Conservation (phyloP, 2,888 invertebrate genomes). For the Entomobrya multifasciata region DNA sequence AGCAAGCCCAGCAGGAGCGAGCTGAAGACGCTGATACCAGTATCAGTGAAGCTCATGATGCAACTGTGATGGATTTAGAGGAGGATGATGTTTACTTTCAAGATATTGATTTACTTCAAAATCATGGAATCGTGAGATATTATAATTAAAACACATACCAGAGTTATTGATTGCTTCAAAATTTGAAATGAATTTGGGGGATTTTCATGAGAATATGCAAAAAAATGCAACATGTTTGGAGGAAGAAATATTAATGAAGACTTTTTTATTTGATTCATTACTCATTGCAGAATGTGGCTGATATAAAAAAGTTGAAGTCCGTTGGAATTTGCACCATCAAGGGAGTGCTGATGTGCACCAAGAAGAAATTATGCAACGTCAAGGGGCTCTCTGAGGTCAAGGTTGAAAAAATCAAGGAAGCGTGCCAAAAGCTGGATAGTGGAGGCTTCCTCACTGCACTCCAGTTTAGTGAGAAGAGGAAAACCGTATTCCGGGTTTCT, state of each 20-base stretch:
- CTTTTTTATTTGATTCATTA: background rate
- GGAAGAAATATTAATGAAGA: too few relatives aligned
- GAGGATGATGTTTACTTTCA: conserved; percentile 88
- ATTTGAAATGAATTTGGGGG: too few relatives aligned
- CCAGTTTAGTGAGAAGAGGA: conserved; percentile 87
- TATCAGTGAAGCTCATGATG: conserved; percentile 39
- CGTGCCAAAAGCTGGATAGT: conserved; percentile 85
- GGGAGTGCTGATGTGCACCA: conserved; percentile 90
- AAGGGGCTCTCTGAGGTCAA: conserved; percentile 90
- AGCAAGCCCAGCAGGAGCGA: conserved; percentile 30
- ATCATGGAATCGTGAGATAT: conserved; percentile 84
- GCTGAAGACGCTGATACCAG: conserved; percentile 79
- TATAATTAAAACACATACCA: too few relatives aligned
- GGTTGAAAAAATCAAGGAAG: conserved; percentile 91
- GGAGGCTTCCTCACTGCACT: conserved; percentile 88
- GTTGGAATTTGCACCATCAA: conserved; percentile 90
- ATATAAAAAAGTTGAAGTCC: conserved; percentile 89
- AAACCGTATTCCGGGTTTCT: conserved; percentile 86
- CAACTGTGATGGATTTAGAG: conserved; percentile 80
- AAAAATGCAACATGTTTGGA: too few relatives aligned
- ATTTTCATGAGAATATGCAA: too few relatives aligned
- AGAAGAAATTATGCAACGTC: conserved; percentile 87
- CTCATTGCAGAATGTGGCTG: conserved; percentile 84
- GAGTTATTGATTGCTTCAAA: too few relatives aligned
- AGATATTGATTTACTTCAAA: conserved; percentile 87